Percentiles rank a stretch among this genome's conserved stretches.
These are phyloP conservation scores for Neolamprologus variostigma DNA, from an alignment of 2,113 vertebrate genomes.

Conservation along the genomic window DNA sequence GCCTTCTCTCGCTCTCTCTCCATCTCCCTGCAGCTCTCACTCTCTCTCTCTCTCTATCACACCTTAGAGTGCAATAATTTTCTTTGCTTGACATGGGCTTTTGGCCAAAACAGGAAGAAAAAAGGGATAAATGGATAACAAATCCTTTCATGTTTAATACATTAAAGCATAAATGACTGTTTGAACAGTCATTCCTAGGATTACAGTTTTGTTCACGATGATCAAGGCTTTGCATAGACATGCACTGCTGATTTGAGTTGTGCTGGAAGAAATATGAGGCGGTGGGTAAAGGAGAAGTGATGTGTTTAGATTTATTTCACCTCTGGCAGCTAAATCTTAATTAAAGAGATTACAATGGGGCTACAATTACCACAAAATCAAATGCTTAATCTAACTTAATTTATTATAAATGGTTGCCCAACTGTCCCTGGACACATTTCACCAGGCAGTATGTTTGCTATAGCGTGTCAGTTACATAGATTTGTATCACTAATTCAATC, in stretches of 20 bases:
- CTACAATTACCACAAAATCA: slow-evolving; percentile 40
- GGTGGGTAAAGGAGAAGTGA: neutral
- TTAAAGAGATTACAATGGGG: slow-evolving; percentile 42
- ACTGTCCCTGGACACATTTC: slow-evolving; percentile 28
- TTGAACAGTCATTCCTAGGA: neutral
- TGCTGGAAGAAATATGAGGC: neutral
- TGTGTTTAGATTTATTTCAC: slow-evolving; percentile 34
- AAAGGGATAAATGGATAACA: slow-evolving; percentile 12
- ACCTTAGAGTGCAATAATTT: slow-evolving; percentile 8
- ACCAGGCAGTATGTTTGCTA: slow-evolving; percentile 4
- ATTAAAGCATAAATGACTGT: neutral
- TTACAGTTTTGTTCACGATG: neutral
- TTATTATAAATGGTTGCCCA: slow-evolving; percentile 35
- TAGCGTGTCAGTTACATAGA: slow-evolving; percentile 25
- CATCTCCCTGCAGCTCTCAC: neutral
- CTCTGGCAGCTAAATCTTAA: slow-evolving; percentile 26
- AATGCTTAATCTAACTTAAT: slow-evolving; percentile 35
- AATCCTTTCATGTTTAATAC: slow-evolving; percentile 16
- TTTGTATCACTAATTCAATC: slow-evolving; percentile 1
- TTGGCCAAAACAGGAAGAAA: slow-evolving; percentile 22
- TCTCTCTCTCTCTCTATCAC: neutral
- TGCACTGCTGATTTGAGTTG: neutral
- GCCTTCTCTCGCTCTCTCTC: neutral
- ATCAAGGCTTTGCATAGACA: neutral
- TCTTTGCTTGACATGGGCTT: slow-evolving; percentile 19